Base-by-base conservation (phyloP, 2,797 vertebrate species). In the Manis pentadactyla region DNA sequence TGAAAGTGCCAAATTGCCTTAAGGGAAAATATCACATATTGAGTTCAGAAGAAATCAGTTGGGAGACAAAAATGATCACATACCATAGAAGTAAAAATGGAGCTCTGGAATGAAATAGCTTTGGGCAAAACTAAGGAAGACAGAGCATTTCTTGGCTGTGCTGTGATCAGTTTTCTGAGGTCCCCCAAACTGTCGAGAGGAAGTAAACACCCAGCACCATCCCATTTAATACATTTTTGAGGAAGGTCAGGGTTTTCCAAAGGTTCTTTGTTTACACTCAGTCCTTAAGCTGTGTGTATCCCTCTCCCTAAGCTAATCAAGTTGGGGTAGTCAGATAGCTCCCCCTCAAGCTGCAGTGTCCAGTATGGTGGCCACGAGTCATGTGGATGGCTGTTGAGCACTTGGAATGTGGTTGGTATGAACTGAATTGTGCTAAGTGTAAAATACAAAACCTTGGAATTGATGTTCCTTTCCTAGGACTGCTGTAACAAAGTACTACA, bases 1-100 rank as follows among this genome's bases (percentile, higher is more conserved):
- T 93, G 82, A 94, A 88, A 84, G 79, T 73, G 64, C 83, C 86
- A 94, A 88, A 91, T 94, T 46, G 75, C 74, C 95, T 89, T 53
- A 95, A 94, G 89, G 57, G 86, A 91, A 97, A 94, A 89, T 79
- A 94, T 88, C 69, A 68, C 69, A 93, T 89, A 95, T 42, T 87
- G 74, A 94, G 57, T 89, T 95, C 46, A 83, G 61, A 78, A 66
- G 46, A 93, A 94, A 85, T 94, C 42, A 89, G n/a, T 87, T 91
- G 69, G 63, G 78, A 94, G 83, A 94, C 39, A 87, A 93, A 95
- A 97, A 75, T 75, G 49, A 83, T 86, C 78, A 87, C 31, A 93
- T 3, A 66, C 12, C 46, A 53, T 14, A 92, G 85, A 96, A 95
- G 53, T 53, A 83, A 85, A 97, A 92, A 42, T 14, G 51, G 68